Evolutionary conservation across 2,888 invertebrate species (phyloP), one percentile per base, ranked within the genome.

Genomic region (Mycalesis mineus): DNA sequence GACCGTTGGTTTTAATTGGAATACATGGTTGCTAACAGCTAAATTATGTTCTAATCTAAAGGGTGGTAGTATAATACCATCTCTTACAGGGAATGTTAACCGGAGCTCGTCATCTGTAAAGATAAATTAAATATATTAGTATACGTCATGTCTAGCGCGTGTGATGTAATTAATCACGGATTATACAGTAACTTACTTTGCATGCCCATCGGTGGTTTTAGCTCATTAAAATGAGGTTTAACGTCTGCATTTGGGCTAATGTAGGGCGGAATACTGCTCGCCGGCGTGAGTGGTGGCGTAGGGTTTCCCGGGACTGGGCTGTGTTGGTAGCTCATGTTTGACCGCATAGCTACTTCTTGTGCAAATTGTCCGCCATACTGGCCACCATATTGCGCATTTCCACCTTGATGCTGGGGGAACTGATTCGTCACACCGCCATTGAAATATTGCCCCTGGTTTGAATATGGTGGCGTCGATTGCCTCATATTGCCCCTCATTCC

Each of bases 11-110:
- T 97, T 96, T 76, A 98, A 92, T 91, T 98, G 97, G 93, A 98
- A 98, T 91, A 96, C 97, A 84, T 98, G 98, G 91, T 98, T 98
- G 92, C 97, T 98, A 85, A 98, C 98, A 74, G 97, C 97, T 86
- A 98, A 92, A 91, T 98, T 98, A 92, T 98, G 98, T 90, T 98
- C 97, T 91, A 98, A 92, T 81, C 98, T 94, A 93, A 98, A 98
- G 70, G 98, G 98, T 77, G 97, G 95, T 88, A 98, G 91, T 81
- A 98, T 97, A 77, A 97, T 97, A 79, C 98, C 98, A 91, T 98
- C 98, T 87, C 97, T 92, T 73, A 98, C 97, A 70, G 98, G 98
- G 92, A 98, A 98, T 87, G 98, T 98, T 91, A 98, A 92, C 91
- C 98, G 94, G 87, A 98, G 92, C 91, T 98, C 98, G 83, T 98